phyloP scores from a whole-genome alignment of 1,140 invertebrate genomes.

The Samia ricini region DNA sequence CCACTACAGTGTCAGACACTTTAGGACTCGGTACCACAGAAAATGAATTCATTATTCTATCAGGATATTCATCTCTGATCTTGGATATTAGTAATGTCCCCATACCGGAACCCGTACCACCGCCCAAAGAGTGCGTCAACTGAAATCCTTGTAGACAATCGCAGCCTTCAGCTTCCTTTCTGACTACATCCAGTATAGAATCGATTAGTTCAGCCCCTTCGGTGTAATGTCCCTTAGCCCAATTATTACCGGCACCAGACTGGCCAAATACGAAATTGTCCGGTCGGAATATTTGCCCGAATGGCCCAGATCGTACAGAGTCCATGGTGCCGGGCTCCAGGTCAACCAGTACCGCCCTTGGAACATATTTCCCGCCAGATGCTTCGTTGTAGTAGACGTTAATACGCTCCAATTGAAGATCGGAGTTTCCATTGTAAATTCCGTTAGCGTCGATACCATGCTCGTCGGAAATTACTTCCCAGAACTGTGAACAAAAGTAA shows the following conservation, averaged over 20 bases:
- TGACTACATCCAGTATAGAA: conserved; percentile 90
- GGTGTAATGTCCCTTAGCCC: conserved; percentile 96
- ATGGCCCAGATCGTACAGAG: conserved; percentile 86
- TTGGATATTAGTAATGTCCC: conserved; percentile 92
- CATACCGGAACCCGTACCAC: conserved; percentile 93
- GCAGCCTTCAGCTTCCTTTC: conserved; percentile 93
- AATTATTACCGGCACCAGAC: conserved; percentile 82
- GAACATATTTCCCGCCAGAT: conserved; percentile 88
- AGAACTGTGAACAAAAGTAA: conserved; percentile 46
- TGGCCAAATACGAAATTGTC: conserved; percentile 94
- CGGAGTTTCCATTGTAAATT: conserved; percentile 87
- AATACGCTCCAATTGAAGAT: conserved; percentile 89
- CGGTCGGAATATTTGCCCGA: conserved; percentile 90
- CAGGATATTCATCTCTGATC: conserved; percentile 92
- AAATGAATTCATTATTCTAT: conserved; percentile 95
- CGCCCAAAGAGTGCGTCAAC: conserved; percentile 88
- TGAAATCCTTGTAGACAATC: conserved; percentile 95
- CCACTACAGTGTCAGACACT: conserved; percentile 91
- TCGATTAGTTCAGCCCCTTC: conserved; percentile 95
- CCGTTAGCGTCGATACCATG: conserved; percentile 91
- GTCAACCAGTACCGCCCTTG: conserved; percentile 88
- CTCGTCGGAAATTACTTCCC: conserved; percentile 86
- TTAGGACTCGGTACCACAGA: conserved; percentile 95
- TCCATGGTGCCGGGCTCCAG: conserved; percentile 90
- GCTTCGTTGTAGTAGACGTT: conserved; percentile 94